Percentiles rank a stretch among this genome's conserved stretches.
Conservation (phyloP, 2,797 vertebrate genomes). For the Luscinia megarhynchos region DNA sequence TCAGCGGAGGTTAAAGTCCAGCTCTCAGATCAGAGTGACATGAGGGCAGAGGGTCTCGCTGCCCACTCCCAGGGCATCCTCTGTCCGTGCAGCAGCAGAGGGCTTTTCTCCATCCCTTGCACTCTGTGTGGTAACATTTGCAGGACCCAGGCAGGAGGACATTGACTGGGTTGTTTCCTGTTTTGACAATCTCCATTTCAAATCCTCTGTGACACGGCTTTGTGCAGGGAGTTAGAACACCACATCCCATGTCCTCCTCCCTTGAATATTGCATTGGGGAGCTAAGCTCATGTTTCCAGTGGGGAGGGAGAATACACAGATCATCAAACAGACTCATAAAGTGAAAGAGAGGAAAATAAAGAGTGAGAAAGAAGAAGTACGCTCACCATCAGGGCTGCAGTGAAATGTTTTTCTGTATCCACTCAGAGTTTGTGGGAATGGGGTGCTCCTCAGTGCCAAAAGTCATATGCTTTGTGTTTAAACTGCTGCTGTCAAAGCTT, state of each 20-base stretch:
- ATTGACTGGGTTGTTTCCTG: constrained; percentile 27
- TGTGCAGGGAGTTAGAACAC: neutral
- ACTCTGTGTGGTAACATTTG: neutral
- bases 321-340: neutral
- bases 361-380: neutral
- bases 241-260: neutral
- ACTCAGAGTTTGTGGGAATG: neutral
- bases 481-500: constrained; percentile 8
- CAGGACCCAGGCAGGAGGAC: neutral
- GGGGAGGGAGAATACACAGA: neutral
- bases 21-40: neutral
- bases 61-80: neutral
- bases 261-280: neutral
- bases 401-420: accelerated
- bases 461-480: neutral
- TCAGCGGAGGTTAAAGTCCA: neutral
- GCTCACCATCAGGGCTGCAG: neutral
- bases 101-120: neutral
- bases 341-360: neutral
- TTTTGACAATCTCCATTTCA: constrained; percentile 34
- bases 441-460: neutral
- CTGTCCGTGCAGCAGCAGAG: neutral
- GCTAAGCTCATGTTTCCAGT: neutral
- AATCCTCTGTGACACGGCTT: neutral
- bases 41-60: accelerated